A percentile compares a stretch with the other conserved stretches of the same genome.
These are phyloP conservation scores for Labeo calbasu DNA, from an alignment of 2,797 vertebrate genomes.

Conservation along the genomic window DNA sequence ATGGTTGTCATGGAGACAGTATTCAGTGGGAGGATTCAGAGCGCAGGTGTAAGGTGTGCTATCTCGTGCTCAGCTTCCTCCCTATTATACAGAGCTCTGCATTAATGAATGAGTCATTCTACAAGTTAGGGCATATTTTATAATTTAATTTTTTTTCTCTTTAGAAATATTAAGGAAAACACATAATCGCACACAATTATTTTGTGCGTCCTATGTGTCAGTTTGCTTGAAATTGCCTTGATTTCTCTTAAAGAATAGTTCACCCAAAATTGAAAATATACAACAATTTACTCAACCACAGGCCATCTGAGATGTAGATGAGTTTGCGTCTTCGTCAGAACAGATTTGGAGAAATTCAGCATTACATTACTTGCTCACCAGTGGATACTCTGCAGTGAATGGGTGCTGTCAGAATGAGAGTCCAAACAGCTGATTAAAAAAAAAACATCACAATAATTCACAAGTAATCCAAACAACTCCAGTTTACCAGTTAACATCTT, in stretches of 20 bases:
- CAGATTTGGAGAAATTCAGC: no score
- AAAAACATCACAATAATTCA: neutral
- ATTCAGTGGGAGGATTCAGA: constrained; percentile 42
- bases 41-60: constrained; percentile 40
- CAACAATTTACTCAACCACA: no score
- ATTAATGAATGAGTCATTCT: constrained; percentile 2
- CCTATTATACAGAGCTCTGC: constrained; percentile 10
- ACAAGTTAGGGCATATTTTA: neutral
- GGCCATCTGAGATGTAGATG: no score
- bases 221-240: neutral
- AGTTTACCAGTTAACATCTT: neutral
- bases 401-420: neutral
- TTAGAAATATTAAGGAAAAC: neutral
- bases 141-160: no score
- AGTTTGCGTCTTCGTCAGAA: no score
- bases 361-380: no score
- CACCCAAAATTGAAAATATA: neutral
- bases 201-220: neutral
- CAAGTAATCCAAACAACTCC: neutral
- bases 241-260: neutral
- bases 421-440: neutral
- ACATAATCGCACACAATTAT: neutral
- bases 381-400: no score
- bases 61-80: constrained; percentile 20
- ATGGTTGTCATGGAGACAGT: constrained; percentile 59